Base-by-base conservation (phyloP, 2,888 invertebrate genomes). In the Amphipyra berbera region DNA sequence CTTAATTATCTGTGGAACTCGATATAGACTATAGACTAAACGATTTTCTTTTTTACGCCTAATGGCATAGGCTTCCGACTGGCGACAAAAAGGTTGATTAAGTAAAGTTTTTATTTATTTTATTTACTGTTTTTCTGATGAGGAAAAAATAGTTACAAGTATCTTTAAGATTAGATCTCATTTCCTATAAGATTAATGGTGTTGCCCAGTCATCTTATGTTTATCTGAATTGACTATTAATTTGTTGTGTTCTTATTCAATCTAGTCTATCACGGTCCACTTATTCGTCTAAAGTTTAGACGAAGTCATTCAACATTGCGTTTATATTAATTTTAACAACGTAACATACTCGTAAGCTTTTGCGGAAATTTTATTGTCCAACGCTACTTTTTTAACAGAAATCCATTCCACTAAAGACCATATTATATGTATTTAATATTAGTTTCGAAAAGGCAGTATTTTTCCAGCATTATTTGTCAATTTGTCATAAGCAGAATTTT, bases 1-100 rank as follows among this genome's bases (percentile, higher is more conserved):
- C 63, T 75, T 76, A 73, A 77, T 78, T 78, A 79, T 78, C 68
- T 79, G 38, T 78, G 65, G 73, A 68, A 79, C 72, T 67, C 55
- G 69, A 76, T 73, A 76, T 62, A 69, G 60, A 78, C 60, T 71
- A 78, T 61, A 68, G 61, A 78, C 53, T 65, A 70, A 76, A 72
- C 60, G 15, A 61, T 57, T 60, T 66, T 61, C 65, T 62, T 76
- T 61, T 76, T 78, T 69, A 75, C 47, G 50, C 33, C 62, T 66
- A 66, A 72, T 72, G 62, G 59, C 52, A 7, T 41, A 57, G 15
- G 42, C 65, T 78, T 65, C 65, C 61, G 61, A 72, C 52, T 48
- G 55, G 9, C 49, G 42, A 63, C 66, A 72, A 72, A 66, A 69
- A 70, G 48, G 50, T 68, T 15, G 47, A 68, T 74, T 64, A 55